Base-by-base conservation (phyloP, 2,113 vertebrate species). In the human region DNA sequence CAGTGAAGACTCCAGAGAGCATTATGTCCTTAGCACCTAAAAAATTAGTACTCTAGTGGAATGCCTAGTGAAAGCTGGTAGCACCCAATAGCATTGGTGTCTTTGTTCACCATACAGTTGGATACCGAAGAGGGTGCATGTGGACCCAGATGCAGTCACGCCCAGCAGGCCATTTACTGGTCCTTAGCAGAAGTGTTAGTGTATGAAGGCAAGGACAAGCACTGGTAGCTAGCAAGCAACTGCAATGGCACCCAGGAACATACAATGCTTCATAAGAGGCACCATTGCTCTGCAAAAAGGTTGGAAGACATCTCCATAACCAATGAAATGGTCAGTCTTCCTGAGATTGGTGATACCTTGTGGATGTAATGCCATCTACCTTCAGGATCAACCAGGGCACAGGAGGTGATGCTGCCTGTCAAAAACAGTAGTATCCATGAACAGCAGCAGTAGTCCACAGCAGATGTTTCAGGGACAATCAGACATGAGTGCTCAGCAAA, bases 81-180 rank as follows among this genome's bases (percentile, higher is more conserved):
- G 43, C 1, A 16, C 16, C 5, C 48, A 30, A 20, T 1, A 61
- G 30, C 52, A 12, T 5, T 61, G 1, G 35, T 22, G 3, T 73
- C 38, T 32, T 5, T 95, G 40, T 1, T 68, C 8, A 61, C 6
- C 27, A 23, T 85, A 66, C 3, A 57, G 27, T 8, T 35, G 2
- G 6, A 70, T 4, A 6, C 9, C 7, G 1, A 30, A 17, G 23
- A 55, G 3, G 0, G 1, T 20, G 4, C 1, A 35, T 16, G 1
- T 45, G 8, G 25, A 6, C 35, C 1, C 45, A 32, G 16, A 61
- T 17, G 1, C 32, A 80, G 6, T 79, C 32, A 89, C 70, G 55
- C 55, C 11, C 35, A 22, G 16, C 2, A 45, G n/a, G 20, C 1
- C 13, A 12, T 59, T 57, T 20, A 61, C 38, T 45, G 25, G n/a